Percentiles rank a stretch among this genome's conserved stretches.
Conservation (phyloP, 2,888 invertebrate species). For the Synergus itoensis region DNA sequence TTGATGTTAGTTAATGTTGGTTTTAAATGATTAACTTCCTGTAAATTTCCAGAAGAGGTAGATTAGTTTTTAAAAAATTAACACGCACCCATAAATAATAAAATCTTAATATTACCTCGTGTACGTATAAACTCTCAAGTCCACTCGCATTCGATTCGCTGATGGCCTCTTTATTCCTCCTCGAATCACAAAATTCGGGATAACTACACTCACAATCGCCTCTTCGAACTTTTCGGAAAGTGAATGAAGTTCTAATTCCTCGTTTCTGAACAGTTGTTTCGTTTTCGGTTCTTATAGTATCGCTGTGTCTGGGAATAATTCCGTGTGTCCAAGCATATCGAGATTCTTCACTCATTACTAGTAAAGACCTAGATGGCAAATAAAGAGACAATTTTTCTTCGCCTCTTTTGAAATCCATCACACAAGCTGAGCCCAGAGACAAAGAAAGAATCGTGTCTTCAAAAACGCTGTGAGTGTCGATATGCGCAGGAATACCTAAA, state of each 20-base stretch:
- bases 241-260: conserved; percentile 88
- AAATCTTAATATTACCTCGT: conserved; percentile 79
- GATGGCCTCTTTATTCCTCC: conserved; percentile 52
- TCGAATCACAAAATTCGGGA: conserved; percentile 85
- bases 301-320: conserved; percentile 90
- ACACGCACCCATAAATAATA: no score
- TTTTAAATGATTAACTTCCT: no score
- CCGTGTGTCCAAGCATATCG: conserved; percentile 93
- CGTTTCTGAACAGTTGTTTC: conserved; percentile 81
- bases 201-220: conserved; percentile 84
- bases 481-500: conserved; percentile 94
- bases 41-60: no score
- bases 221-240: conserved; percentile 85
- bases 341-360: conserved; percentile 89
- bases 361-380: conserved; percentile 85
- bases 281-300: conserved; percentile 82
- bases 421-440: conserved; percentile 88
- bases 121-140: conserved; percentile 88
- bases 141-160: conserved; percentile 80
- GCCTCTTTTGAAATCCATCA: conserved; percentile 93
- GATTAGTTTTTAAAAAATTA: no score
- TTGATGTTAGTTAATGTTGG: no score
- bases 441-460: conserved; percentile 92
- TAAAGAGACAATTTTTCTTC: conserved; percentile 82
- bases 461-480: conserved; percentile 97